These are phyloP conservation scores for Caenorhabditis macrosperma DNA, from an alignment of 2,888 invertebrate species.

Conservation along the genomic window DNA sequence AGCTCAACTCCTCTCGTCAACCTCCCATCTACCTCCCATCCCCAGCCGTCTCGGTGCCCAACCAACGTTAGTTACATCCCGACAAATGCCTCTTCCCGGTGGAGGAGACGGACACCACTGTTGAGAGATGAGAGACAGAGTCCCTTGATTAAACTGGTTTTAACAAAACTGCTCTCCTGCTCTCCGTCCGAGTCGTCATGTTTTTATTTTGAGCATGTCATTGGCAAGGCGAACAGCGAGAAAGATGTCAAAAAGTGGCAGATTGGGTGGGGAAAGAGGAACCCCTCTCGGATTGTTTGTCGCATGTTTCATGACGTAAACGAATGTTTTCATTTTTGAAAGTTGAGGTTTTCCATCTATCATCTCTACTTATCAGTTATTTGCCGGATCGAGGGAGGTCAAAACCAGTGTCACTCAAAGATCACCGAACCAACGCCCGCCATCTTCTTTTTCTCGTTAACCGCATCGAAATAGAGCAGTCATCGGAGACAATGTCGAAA, in stretches of 20 bases:
- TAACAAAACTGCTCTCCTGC: conserved; percentile 14
- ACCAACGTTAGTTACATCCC: conserved; percentile 55
- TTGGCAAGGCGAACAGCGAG: conserved; percentile 19
- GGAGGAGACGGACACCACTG: conserved; percentile 39
- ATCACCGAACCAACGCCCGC: not conserved
- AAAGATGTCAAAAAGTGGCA: conserved; percentile 46
- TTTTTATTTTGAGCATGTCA: conserved; percentile 50
- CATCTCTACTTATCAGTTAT: not conserved
- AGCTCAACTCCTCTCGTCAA: conserved; percentile 24
- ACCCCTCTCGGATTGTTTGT: conserved; percentile 17
- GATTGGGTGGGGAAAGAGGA: conserved; percentile 14
- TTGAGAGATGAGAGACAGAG: conserved; percentile 24
- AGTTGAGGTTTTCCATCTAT: conserved; percentile 4
- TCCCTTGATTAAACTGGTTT: conserved; percentile 52
- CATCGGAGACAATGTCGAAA: conserved; percentile 13
- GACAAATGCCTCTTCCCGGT: conserved; percentile 43
- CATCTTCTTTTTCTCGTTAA: not conserved
- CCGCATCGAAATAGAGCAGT: conserved; percentile 5
- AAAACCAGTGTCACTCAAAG: conserved; percentile 17
- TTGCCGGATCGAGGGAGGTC: not conserved
- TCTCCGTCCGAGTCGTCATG: conserved; percentile 4
- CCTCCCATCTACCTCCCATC: conserved; percentile 21
- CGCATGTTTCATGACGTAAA: conserved; percentile 42
- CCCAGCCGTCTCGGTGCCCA: conserved; percentile 17
- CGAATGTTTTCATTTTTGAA: conserved; percentile 2